Conservation (phyloP, 2,113 vertebrate genomes). For the Calidris pugnax region DNA sequence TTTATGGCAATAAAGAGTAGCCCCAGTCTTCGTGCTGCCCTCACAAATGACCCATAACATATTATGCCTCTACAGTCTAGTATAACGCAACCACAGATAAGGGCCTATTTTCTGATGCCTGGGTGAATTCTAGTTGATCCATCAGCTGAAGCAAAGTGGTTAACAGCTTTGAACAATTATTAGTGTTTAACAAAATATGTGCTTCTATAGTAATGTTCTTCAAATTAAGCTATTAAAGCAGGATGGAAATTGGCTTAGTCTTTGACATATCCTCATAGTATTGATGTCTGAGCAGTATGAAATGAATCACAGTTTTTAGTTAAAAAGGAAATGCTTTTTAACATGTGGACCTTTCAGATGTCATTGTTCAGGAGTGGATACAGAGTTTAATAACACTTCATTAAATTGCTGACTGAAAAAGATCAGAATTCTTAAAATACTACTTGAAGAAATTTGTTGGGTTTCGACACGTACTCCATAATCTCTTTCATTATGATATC, state of each 20-base stretch:
- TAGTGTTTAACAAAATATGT: slow-evolving; percentile 55
- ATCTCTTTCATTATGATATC: not conserved
- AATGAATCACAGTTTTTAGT: slow-evolving; percentile 39
- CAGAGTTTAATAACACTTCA: slow-evolving; percentile 27
- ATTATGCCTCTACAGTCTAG: not conserved
- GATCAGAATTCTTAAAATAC: slow-evolving; percentile 33
- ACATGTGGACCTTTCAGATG: slow-evolving; percentile 41
- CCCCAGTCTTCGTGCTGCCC: not conserved
- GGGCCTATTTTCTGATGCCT: slow-evolving; percentile 27
- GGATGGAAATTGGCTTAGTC: slow-evolving; percentile 39
- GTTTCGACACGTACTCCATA: not conserved
- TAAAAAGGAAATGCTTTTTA: slow-evolving; percentile 32
- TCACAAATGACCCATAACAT: slow-evolving; percentile 11
- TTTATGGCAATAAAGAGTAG: slow-evolving; percentile 29
- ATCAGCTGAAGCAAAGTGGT: slow-evolving; percentile 27
- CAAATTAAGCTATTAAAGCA: slow-evolving; percentile 51
- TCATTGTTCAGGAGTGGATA: slow-evolving; percentile 33
- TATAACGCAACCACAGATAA: not conserved
- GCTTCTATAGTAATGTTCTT: slow-evolving; percentile 40
- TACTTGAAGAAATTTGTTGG: not conserved
- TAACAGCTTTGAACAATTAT: slow-evolving; percentile 58
- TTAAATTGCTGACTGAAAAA: slow-evolving; percentile 18
- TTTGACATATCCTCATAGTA: slow-evolving; percentile 39
- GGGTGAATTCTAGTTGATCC: slow-evolving; percentile 17
- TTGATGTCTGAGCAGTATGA: slow-evolving; percentile 19